These are phyloP conservation scores for Mormyrops attenuatus DNA, from an alignment of 2,797 vertebrate genomes.

Conservation along the genomic window DNA sequence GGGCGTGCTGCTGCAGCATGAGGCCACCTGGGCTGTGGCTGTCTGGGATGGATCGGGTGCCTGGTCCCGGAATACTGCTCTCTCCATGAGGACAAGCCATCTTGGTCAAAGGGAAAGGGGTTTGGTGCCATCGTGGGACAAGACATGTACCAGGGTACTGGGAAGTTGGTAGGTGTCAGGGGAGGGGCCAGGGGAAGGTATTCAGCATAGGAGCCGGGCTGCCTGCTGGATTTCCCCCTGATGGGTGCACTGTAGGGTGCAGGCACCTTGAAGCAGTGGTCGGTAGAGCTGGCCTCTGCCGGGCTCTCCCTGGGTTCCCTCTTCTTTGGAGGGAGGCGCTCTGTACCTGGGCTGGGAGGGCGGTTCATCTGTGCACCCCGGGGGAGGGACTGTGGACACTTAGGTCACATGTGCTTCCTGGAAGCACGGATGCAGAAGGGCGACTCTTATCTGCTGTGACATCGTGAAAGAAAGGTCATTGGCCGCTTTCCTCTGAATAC, in stretches of 20 bases:
- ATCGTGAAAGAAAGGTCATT: conserved; percentile 21
- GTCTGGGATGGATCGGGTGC: background rate
- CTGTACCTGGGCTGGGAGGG: conserved; percentile 42
- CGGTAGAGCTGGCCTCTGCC: conserved; percentile 32
- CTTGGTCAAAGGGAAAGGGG: conserved; percentile 41
- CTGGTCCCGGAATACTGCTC: conserved; percentile 13
- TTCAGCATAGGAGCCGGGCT: background rate
- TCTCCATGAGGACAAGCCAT: conserved; percentile 44
- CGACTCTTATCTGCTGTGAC: background rate
- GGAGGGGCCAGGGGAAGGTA: conserved; percentile 35
- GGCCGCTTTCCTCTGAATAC: conserved; percentile 37
- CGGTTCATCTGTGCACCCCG: conserved; percentile 50
- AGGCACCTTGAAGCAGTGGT: conserved; percentile 56
- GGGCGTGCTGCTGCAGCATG: background rate
- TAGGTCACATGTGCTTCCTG: conserved; percentile 30
- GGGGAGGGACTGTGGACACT: conserved; percentile 19
- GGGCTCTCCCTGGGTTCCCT: conserved; percentile 50
- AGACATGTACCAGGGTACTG: conserved; percentile 52
- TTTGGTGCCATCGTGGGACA: conserved; percentile 35
- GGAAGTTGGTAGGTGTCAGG: conserved; percentile 36
- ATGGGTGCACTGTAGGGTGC: conserved; percentile 54
- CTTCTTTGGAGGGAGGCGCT: conserved; percentile 58
- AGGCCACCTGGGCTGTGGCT: background rate
- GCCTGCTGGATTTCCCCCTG: conserved; percentile 33
- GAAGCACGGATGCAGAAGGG: background rate